Percentiles rank a stretch among this genome's conserved stretches.
phyloP scores from a whole-genome alignment of 2,797 vertebrate genomes.

The Helicolenus hilgendorfi region DNA sequence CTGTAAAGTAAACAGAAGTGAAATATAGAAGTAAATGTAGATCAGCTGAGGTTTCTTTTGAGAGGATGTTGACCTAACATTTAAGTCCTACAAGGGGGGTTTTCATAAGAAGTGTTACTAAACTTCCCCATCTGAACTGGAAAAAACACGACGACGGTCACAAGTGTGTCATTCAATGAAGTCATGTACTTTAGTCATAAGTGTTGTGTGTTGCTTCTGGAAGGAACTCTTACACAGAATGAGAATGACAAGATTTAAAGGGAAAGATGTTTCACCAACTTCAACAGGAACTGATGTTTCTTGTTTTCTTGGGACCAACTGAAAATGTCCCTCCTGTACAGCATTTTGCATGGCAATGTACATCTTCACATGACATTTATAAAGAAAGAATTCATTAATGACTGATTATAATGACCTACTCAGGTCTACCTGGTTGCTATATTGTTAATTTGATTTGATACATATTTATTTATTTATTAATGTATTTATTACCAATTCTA shows the following conservation, averaged over 20 bases:
- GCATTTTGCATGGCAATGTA: neutral
- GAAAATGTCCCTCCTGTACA: neutral
- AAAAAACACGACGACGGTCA: neutral
- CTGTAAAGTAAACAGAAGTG: neutral
- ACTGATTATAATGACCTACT: neutral
- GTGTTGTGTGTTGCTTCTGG: too few relatives aligned
- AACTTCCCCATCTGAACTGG: neutral
- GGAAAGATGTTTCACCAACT: neutral
- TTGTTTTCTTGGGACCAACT: neutral
- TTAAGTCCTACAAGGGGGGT: accelerated
- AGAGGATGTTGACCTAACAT: neutral
- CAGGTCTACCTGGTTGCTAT: neutral
- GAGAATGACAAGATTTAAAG: neutral
- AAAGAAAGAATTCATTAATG: neutral
- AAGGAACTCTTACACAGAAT: neutral
- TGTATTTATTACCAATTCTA: neutral
- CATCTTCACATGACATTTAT: neutral
- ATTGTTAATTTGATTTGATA: neutral
- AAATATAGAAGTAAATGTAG: neutral
- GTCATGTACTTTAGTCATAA: neutral
- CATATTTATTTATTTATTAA: neutral
- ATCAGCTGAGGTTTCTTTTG: neutral
- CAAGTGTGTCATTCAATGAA: neutral
- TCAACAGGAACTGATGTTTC: too few relatives aligned
- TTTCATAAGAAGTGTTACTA: neutral